These are phyloP conservation scores for Danaus chrysippus DNA, from an alignment of 2,888 invertebrate genomes.

Conservation along the genomic window DNA sequence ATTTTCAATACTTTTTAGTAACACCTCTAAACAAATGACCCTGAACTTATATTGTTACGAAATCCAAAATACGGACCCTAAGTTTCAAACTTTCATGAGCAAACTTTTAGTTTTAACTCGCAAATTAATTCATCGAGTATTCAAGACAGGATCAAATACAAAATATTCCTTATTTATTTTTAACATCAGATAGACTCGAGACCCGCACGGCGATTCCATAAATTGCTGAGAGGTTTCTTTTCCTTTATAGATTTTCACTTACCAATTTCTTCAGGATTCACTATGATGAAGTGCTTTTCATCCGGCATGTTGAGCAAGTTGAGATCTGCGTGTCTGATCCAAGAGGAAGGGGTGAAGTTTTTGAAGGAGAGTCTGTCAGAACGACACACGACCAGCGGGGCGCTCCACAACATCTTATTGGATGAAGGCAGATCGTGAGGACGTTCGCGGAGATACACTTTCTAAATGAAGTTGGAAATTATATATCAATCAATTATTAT, in stretches of 20 bases:
- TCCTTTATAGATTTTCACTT: constrained; percentile 31
- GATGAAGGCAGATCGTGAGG: constrained; percentile 86
- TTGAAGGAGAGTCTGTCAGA: constrained; percentile 80
- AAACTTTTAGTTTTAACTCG: no score
- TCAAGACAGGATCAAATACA: no score
- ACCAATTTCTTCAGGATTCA: constrained; percentile 93
- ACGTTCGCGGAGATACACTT: constrained; percentile 85
- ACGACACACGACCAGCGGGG: constrained; percentile 82
- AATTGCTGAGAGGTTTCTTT: no score
- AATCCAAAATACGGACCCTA: no score
- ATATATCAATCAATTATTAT: background rate
- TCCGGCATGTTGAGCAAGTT: constrained; percentile 75
- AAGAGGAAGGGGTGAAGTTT: constrained; percentile 76
- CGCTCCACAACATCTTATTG: constrained; percentile 86
- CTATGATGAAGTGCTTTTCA: constrained; percentile 83
- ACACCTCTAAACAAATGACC: no score
- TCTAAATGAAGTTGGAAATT: constrained; percentile 49
- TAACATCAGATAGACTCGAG: no score
- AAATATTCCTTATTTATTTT: no score
- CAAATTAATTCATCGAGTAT: no score
- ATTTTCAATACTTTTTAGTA: no score
- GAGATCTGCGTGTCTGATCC: constrained; percentile 81
- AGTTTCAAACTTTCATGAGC: no score
- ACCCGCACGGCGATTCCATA: no score
- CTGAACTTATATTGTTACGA: no score